phyloP scores from a whole-genome alignment of 2,888 invertebrate species.

The Acanthosepion lycidas region DNA sequence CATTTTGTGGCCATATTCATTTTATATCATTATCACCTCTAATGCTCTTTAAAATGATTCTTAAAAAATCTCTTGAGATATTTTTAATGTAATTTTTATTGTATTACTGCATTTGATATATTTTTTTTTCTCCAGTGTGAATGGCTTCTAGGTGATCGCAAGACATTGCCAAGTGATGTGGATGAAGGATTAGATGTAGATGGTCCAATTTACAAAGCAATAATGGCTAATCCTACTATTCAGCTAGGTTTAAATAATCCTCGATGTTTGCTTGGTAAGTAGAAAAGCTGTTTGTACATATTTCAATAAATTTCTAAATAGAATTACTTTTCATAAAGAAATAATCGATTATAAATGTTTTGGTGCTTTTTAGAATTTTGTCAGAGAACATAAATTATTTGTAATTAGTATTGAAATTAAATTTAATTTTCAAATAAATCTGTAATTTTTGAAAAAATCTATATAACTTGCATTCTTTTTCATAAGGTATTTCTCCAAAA shows the following conservation, averaged over 20 bases:
- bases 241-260: slow-evolving; percentile 81
- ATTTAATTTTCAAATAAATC: no score
- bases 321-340: not conserved
- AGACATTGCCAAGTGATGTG: slow-evolving; percentile 77
- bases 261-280: slow-evolving; percentile 80
- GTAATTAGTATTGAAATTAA: no score
- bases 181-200: slow-evolving; percentile 79
- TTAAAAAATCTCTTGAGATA: no score
- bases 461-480: no score
- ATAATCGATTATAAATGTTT: not conserved
- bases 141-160: slow-evolving; percentile 80
- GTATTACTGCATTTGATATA: not conserved
- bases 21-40: no score
- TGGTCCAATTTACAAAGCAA: slow-evolving; percentile 80
- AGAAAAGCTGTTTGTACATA: not conserved
- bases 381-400: no score
- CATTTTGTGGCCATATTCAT: no score
- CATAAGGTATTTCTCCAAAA: no score
- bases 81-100: not conserved
- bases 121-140: slow-evolving; percentile 74
- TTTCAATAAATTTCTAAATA: not conserved
- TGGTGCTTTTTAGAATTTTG: no score
- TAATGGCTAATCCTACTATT: slow-evolving; percentile 80
- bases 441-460: no score
- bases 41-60: no score